A percentile compares a stretch with the other conserved stretches of the same genome.
phyloP scores from a whole-genome alignment of 2,113 vertebrate genomes.

The Eolophus roseicapilla region DNA sequence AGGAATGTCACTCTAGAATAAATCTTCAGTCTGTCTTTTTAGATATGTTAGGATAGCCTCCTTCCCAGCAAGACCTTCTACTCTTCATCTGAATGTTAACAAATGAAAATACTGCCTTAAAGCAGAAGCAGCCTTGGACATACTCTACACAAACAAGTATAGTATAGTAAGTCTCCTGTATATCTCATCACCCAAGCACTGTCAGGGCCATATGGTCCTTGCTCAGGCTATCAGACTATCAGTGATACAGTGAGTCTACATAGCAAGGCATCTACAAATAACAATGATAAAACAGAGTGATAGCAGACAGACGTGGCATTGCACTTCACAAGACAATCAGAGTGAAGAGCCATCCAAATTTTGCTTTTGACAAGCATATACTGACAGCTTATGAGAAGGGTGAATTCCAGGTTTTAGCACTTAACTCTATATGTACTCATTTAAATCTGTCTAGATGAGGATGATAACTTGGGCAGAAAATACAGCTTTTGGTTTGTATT shows the following conservation, averaged over 20 bases:
- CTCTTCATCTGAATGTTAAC: background rate
- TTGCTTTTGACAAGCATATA: background rate
- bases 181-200: background rate
- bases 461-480: background rate
- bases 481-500: background rate
- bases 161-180: background rate
- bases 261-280: background rate
- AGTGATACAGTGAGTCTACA: background rate
- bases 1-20: background rate
- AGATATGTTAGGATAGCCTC: background rate
- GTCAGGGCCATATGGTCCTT: fast-evolving
- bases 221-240: background rate
- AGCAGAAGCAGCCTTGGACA: background rate
- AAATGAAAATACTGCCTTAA: background rate
- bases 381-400: background rate
- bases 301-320: background rate
- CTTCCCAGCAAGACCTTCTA: background rate
- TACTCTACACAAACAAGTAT: background rate
- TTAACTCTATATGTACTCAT: background rate
- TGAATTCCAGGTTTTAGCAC: background rate
- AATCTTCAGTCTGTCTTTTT: background rate
- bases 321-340: background rate
- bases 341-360: background rate
- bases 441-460: background rate
- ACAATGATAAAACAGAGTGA: background rate